Evolutionary conservation across 23 tunicate genomes (phyloP).

Genomic region (Botrylloides violaceus): DNA sequence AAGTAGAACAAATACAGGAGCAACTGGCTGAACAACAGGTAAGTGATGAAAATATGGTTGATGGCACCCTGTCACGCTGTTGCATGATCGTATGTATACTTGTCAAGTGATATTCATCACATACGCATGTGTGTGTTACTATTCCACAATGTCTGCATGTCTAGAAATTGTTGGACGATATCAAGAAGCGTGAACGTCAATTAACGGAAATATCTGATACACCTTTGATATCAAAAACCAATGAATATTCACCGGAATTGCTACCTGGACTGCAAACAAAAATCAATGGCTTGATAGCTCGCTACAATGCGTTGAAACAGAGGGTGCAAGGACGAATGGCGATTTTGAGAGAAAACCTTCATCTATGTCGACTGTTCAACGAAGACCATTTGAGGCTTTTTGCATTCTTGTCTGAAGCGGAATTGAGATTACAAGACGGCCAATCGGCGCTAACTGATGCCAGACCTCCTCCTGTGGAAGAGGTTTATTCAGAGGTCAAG

Average conservation of each 20-base stretch:
- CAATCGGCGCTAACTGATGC: conserved; percentile 24
- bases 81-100: no score
- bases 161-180: conserved; percentile 31
- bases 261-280: conserved; percentile 21
- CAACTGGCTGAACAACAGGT: conserved; percentile 22
- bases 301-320: conserved; percentile 21
- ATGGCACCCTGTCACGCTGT: no score
- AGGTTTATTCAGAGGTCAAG: conserved; percentile 10
- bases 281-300: conserved; percentile 14
- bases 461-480: conserved; percentile 24
- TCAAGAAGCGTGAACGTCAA: conserved; percentile 18
- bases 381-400: conserved; percentile 31
- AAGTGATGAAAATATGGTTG: no score
- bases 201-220: conserved; percentile 21
- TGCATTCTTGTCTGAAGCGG: conserved; percentile 43
- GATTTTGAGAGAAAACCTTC: conserved; percentile 31
- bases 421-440: conserved; percentile 25
- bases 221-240: conserved; percentile 13
- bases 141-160: no score
- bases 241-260: background rate
- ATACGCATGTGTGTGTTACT: no score
- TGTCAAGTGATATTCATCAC: no score
- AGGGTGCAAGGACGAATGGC: conserved; percentile 19
- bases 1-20: conserved; percentile 22
- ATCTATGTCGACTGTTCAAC: conserved; percentile 31